Evolutionary conservation across 1,140 invertebrate species (phyloP).

Genomic region (Nasonia vitripennis): DNA sequence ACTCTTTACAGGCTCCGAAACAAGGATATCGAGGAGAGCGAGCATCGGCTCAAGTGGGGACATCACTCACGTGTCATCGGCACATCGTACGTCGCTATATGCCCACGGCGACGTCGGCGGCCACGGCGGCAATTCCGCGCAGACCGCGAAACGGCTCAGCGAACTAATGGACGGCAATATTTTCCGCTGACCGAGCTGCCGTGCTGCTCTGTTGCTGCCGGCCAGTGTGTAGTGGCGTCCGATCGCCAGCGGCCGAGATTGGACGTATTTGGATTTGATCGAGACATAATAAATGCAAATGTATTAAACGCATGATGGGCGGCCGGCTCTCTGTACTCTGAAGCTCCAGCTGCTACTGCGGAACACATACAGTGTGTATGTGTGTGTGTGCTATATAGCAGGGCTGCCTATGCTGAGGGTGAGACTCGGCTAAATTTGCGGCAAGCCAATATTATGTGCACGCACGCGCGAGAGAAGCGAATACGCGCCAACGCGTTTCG

Average conservation of each 20-base stretch:
- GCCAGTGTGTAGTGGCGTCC: no score
- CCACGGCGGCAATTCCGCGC: constrained; percentile 59
- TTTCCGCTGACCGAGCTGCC: constrained; percentile 57
- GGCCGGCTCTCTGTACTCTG: not conserved
- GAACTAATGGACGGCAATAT: constrained; percentile 66
- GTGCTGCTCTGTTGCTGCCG: not conserved
- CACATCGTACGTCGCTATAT: constrained; percentile 41
- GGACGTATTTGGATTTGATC: constrained; percentile 61
- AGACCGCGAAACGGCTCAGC: constrained; percentile 59
- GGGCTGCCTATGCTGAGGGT: not conserved
- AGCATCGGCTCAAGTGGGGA: constrained; percentile 33
- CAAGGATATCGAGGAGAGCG: not conserved
- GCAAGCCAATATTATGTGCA: constrained; percentile 45
- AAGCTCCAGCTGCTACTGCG: not conserved
- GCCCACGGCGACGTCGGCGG: not conserved
- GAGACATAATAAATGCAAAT: constrained; percentile 52
- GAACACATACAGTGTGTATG: not conserved
- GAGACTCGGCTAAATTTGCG: constrained; percentile 19
- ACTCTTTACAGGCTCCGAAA: not conserved
- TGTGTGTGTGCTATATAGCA: not conserved
- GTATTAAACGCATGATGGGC: constrained; percentile 27
- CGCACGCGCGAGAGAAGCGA: not conserved
- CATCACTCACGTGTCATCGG: constrained; percentile 66
- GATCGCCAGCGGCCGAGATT: constrained; percentile 52
- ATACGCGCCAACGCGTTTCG: not conserved